Conservation (phyloP, 1,140 invertebrate species). For the Antheraea mylitta region DNA sequence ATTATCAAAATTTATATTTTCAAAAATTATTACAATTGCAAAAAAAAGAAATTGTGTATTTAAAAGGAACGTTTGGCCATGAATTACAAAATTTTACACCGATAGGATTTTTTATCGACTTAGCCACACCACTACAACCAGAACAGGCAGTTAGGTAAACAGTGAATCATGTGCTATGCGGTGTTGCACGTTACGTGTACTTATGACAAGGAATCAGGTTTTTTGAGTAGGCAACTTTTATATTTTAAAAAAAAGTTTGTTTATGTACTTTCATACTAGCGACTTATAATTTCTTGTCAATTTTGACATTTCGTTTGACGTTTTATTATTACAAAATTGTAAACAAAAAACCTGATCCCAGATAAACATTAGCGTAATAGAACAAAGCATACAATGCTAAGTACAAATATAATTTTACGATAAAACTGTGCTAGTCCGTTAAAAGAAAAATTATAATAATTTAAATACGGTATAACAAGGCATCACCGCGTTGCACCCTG, state of each 20-base stretch:
- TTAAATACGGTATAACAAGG: constrained; percentile 33
- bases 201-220: constrained; percentile 66
- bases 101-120: constrained; percentile 72
- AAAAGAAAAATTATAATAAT: constrained; percentile 53
- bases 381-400: constrained; percentile 42
- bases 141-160: constrained; percentile 71
- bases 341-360: constrained; percentile 60
- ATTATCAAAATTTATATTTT: constrained; percentile 79
- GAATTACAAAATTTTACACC: constrained; percentile 65
- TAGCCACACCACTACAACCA: constrained; percentile 63
- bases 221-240: constrained; percentile 28
- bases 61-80: constrained; percentile 75
- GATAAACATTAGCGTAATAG: constrained; percentile 70
- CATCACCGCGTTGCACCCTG: constrained; percentile 71
- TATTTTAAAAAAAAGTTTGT: constrained; percentile 3
- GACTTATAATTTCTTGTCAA: background rate
- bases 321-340: background rate
- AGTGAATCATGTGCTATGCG: constrained; percentile 69
- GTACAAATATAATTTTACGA: constrained; percentile 74
- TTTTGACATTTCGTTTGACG: background rate
- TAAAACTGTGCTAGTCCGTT: constrained; percentile 67
- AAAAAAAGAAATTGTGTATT: constrained; percentile 74
- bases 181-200: constrained; percentile 57
- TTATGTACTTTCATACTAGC: background rate
- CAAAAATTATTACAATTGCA: constrained; percentile 78